Conservation (phyloP, 2,113 vertebrate species). For the Siphamia tubifer region DNA sequence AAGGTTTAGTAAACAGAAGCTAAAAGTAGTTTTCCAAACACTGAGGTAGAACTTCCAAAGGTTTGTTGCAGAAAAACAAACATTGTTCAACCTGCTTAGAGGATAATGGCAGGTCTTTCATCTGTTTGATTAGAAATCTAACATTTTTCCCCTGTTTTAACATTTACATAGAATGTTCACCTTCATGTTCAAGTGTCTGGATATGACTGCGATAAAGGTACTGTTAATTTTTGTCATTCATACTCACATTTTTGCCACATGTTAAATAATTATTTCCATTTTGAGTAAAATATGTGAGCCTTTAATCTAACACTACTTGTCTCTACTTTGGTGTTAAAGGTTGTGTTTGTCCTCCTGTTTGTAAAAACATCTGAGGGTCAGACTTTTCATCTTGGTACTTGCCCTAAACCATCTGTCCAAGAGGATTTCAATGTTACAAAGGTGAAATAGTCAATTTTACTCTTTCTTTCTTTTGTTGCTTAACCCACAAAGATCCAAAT, state of each 20-base stretch:
- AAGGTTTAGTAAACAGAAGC: slow-evolving; percentile 13
- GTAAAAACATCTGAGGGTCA: slow-evolving; percentile 3
- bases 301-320: not conserved
- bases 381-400: slow-evolving; percentile 18
- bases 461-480: not conserved
- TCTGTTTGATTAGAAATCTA: too few relatives aligned
- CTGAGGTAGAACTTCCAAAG: slow-evolving; percentile 23
- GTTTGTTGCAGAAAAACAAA: not conserved
- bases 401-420: slow-evolving; percentile 27
- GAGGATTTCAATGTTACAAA: slow-evolving; percentile 40
- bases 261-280: not conserved
- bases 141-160: too few relatives aligned
- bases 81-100: not conserved
- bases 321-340: not conserved
- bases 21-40: slow-evolving; percentile 17
- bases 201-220: slow-evolving; percentile 37
- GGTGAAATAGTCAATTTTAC: slow-evolving; percentile 10
- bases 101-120: too few relatives aligned
- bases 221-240: not conserved
- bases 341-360: slow-evolving; percentile 1
- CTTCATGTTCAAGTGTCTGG: too few relatives aligned
- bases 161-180: too few relatives aligned
- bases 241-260: not conserved
- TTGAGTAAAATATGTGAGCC: not conserved
- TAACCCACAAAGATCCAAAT: too few relatives aligned